Evolutionary conservation across 2,797 vertebrate species (phyloP).

Genomic region (Semaprochilodus insignis): DNA sequence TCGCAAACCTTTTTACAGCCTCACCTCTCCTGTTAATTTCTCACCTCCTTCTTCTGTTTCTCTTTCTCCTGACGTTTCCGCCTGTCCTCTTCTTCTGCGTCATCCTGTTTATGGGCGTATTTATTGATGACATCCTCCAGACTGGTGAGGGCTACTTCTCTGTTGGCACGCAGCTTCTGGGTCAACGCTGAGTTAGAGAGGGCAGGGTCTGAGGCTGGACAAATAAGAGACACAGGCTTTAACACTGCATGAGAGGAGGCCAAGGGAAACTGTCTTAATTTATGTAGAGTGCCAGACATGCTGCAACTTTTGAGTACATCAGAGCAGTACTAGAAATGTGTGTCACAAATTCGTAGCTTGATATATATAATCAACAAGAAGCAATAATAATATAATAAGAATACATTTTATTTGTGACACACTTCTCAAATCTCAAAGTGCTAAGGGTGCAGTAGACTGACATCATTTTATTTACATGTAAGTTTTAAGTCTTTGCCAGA

Average conservation of each 20-base stretch:
- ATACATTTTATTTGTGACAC: too few relatives aligned
- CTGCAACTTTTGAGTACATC: too few relatives aligned
- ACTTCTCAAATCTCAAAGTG: too few relatives aligned
- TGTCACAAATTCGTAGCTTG: too few relatives aligned
- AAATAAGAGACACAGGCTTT: not conserved
- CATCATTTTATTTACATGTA: not conserved
- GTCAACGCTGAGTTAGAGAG: conserved; percentile 71
- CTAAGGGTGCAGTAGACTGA: too few relatives aligned
- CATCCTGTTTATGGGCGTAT: conserved; percentile 83
- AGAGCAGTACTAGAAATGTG: too few relatives aligned
- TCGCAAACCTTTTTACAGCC: too few relatives aligned
- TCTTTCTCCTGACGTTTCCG: conserved; percentile 65
- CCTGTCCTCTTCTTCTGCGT: conserved; percentile 80
- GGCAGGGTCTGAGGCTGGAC: conserved; percentile 84
- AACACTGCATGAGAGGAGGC: not conserved
- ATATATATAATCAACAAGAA: too few relatives aligned
- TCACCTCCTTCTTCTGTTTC: conserved; percentile 69
- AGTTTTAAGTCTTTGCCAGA: not conserved
- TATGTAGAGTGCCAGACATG: too few relatives aligned
- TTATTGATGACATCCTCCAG: conserved; percentile 86
- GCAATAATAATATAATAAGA: too few relatives aligned
- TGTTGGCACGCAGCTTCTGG: conserved; percentile 82
- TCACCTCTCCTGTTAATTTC: not conserved
- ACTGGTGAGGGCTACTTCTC: conserved; percentile 74
- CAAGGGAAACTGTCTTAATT: not conserved